Evolutionary conservation across 2,888 invertebrate species (phyloP).

Genomic region (Microplitis deprimator): DNA sequence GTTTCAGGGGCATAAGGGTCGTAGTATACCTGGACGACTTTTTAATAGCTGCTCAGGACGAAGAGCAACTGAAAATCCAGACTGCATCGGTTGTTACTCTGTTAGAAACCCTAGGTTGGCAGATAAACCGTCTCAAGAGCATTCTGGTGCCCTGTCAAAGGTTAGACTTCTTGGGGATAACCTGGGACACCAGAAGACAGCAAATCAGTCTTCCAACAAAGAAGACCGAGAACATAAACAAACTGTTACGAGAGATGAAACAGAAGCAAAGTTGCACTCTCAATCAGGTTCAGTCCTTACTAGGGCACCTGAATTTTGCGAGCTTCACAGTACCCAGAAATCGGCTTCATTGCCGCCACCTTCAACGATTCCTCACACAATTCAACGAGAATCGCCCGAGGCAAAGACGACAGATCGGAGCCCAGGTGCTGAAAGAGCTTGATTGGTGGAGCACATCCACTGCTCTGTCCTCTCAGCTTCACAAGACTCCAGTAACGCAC

Average conservation of each 20-base stretch:
- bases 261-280: constrained; percentile 24
- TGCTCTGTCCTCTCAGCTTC: background rate
- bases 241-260: constrained; percentile 36
- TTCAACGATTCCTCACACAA: background rate
- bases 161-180: no score
- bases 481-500: background rate
- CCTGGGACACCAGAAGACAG: constrained; percentile 42
- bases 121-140: constrained; percentile 41
- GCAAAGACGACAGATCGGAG: no score
- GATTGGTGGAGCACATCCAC: background rate
- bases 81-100: constrained; percentile 29
- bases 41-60: constrained; percentile 47
- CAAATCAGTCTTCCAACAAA: constrained; percentile 22
- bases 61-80: constrained; percentile 34
- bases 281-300: background rate
- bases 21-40: constrained; percentile 48
- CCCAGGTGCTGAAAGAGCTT: background rate
- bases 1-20: constrained; percentile 40
- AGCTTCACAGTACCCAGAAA: background rate
- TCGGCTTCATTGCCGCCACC: background rate
- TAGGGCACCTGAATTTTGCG: constrained; percentile 7
- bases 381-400: no score
- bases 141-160: constrained; percentile 41
- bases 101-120: constrained; percentile 40
- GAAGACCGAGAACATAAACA: constrained; percentile 15